Evolutionary conservation across 2,113 vertebrate species (phyloP).

Genomic region (Bufo gargarizans): DNA sequence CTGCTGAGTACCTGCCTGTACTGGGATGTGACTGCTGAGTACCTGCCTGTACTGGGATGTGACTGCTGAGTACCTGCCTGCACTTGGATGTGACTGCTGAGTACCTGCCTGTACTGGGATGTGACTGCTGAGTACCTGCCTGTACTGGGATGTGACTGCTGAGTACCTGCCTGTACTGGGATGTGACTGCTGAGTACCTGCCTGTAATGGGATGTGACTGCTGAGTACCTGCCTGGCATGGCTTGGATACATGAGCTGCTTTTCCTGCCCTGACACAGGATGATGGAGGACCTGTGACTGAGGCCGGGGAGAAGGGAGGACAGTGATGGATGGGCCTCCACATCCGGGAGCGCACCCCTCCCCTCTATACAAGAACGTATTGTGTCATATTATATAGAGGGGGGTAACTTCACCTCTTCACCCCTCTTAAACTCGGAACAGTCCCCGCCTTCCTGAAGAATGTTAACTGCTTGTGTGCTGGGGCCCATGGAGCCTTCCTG

Average conservation of each 20-base stretch:
- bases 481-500: neutral
- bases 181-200: no score
- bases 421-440: conserved; percentile 47
- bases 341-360: neutral
- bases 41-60: no score
- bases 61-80: no score
- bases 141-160: no score
- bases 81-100: no score
- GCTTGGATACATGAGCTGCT: neutral
- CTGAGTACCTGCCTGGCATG: no score
- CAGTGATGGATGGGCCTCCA: conserved; percentile 7
- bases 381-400: neutral
- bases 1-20: no score
- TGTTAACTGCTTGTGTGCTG: neutral
- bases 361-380: neutral
- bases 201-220: no score
- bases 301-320: neutral
- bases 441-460: neutral
- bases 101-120: no score
- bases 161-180: no score
- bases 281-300: neutral
- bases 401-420: conserved; percentile 15
- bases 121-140: no score
- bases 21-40: no score
- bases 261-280: neutral